Evolutionary conservation across 1,140 invertebrate genomes (phyloP).

Genomic region (Hyposmocoma kahamanoa): DNA sequence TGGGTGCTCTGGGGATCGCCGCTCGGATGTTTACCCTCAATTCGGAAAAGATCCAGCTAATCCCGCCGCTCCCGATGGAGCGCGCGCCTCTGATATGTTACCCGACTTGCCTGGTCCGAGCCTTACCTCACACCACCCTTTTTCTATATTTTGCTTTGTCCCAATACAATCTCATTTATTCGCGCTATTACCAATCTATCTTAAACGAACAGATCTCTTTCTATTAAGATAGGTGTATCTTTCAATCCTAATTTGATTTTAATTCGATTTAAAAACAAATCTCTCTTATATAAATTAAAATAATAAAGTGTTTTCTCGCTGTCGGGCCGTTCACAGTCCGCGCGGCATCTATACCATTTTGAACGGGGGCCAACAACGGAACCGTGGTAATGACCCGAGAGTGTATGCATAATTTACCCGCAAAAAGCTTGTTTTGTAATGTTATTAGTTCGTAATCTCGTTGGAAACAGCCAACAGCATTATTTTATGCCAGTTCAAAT

Average conservation of each 20-base stretch:
- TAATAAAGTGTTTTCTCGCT: constrained; percentile 1
- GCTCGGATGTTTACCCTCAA: constrained; percentile 48
- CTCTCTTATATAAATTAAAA: background rate
- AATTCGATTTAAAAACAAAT: too few species aligned
- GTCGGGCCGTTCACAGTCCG: background rate
- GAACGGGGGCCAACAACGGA: constrained; percentile 37
- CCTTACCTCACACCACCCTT: too few species aligned
- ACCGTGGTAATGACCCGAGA: constrained; percentile 68
- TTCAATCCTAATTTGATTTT: too few species aligned
- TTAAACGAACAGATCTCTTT: too few species aligned
- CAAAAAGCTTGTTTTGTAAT: constrained; percentile 71
- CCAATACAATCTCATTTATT: too few species aligned
- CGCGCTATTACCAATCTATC: too few species aligned
- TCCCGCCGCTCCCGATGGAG: constrained; percentile 29
- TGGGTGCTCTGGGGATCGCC: constrained; percentile 29
- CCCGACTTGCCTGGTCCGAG: too few species aligned
- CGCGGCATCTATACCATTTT: constrained; percentile 30
- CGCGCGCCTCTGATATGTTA: constrained; percentile 25
- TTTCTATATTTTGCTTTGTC: too few species aligned
- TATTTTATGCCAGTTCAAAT: constrained; percentile 61
- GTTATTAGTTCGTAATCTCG: constrained; percentile 72
- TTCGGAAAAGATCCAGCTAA: constrained; percentile 52
- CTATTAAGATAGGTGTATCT: too few species aligned
- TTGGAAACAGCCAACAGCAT: constrained; percentile 62
- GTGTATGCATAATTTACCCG: constrained; percentile 70